phyloP scores from a whole-genome alignment of 2,113 vertebrate species.

The Buteo buteo region DNA sequence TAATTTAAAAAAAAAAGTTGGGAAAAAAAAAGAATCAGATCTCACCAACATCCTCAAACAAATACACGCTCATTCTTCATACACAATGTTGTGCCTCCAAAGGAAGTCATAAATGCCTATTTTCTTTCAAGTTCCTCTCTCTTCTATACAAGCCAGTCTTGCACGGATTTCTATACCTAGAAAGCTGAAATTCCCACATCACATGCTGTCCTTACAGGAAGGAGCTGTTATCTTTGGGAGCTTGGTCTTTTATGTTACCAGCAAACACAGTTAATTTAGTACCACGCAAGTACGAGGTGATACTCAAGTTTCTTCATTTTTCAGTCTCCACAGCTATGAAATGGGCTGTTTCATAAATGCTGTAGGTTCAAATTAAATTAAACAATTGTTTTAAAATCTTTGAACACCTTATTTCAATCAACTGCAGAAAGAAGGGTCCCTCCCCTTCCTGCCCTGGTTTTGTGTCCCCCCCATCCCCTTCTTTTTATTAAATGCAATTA shows the following conservation, averaged over 20 bases:
- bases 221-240: not conserved
- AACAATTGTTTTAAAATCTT: not conserved
- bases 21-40: not conserved
- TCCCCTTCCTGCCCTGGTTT: not conserved
- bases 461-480: too few relatives aligned
- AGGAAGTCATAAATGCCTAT: not conserved
- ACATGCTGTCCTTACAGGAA: not conserved
- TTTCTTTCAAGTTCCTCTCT: not conserved
- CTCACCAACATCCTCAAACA: not conserved
- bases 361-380: not conserved
- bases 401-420: not conserved
- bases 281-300: not conserved
- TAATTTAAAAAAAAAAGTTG: too few relatives aligned
- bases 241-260: not conserved
- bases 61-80: fast-evolving
- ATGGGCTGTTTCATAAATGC: not conserved
- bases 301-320: not conserved
- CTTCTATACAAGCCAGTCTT: fast-evolving
- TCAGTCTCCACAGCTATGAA: not conserved
- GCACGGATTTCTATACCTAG: not conserved
- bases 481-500: not conserved
- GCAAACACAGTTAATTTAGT: not conserved
- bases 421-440: not conserved
- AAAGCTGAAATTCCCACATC: not conserved
- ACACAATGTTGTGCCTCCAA: not conserved